These are phyloP conservation scores for Laothoe populi DNA, from an alignment of 2,888 invertebrate genomes.

Conservation along the genomic window DNA sequence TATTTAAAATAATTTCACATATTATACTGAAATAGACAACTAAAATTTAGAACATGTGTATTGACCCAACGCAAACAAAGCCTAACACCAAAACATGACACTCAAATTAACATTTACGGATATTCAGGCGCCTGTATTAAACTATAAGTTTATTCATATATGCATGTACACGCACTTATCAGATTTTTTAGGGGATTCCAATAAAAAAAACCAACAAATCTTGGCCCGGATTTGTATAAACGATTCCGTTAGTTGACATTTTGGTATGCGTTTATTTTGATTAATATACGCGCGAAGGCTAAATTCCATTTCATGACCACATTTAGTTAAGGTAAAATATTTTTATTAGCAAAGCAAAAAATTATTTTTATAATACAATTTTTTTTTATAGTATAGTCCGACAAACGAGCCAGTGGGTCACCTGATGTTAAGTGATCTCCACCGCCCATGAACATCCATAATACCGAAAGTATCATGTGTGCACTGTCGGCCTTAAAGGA, in stretches of 20 bases:
- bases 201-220: slow-evolving; percentile 30
- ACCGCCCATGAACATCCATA: too few relatives aligned
- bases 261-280: slow-evolving; percentile 2
- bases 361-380: too few relatives aligned
- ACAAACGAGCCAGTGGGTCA: too few relatives aligned
- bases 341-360: background rate
- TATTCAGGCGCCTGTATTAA: background rate
- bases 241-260: slow-evolving; percentile 23
- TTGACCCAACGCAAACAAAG: too few relatives aligned
- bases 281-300: slow-evolving; percentile 21
- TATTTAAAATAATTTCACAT: too few relatives aligned
- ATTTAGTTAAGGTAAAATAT: background rate
- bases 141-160: slow-evolving; percentile 41
- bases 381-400: too few relatives aligned
- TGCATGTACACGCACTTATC: slow-evolving; percentile 42
- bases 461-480: too few relatives aligned
- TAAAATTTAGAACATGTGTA: too few relatives aligned
- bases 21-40: too few relatives aligned
- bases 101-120: slow-evolving; percentile 3
- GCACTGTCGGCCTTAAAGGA: too few relatives aligned
- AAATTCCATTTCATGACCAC: slow-evolving; percentile 21
- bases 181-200: slow-evolving; percentile 34
- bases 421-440: too few relatives aligned
- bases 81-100: background rate
- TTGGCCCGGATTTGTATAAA: slow-evolving; percentile 31